Base-by-base conservation (phyloP, 1,140 invertebrate species). In the Lineus longissimus region DNA sequence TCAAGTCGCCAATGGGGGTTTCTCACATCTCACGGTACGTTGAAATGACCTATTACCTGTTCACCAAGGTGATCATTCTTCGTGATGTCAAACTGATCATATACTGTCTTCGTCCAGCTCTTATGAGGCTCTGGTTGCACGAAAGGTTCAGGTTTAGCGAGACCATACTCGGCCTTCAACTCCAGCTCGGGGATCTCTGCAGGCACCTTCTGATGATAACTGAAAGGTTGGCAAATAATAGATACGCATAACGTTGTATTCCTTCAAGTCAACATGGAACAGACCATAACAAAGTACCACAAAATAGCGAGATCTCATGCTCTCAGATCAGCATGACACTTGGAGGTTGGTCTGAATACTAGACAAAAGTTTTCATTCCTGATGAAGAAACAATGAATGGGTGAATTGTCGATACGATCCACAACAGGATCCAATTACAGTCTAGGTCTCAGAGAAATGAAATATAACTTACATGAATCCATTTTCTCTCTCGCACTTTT, bases 401-500 rank as follows among this genome's bases (percentile, higher is more conserved):
- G n/a, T n/a, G n/a, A n/a, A n/a, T n/a, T n/a, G n/a, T n/a, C n/a
- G n/a, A n/a, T n/a, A n/a, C n/a, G n/a, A n/a, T n/a, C n/a, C n/a
- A n/a, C n/a, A n/a, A n/a, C n/a, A n/a, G n/a, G n/a, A n/a, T 15
- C 33, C 33, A 15, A 36, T 36, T 4, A 15, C 33, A 36, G 33
- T 36, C 33, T 7, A 36, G 15, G 33, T 4, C 6, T 15, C 15
- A 15, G 9, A 27, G 47, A 7, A 4, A 51, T 27, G 33, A 25
- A 58, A 27, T 36, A 11, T 2, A 2, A 77, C 82, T 81, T 82
- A 89, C 87, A 90, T 90, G 56, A 90, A 84, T 66, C 86, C 86
- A 82, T 90, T 90, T 79, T 90, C 89, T 66, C 88, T 75, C 68
- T 89, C 85, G 78, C 88, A 89, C 74, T 90, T 90, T 62, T 90